Percentiles rank a stretch among this genome's conserved stretches.
phyloP scores from a whole-genome alignment of 1,140 invertebrate genomes.

The Linepithema humile region DNA sequence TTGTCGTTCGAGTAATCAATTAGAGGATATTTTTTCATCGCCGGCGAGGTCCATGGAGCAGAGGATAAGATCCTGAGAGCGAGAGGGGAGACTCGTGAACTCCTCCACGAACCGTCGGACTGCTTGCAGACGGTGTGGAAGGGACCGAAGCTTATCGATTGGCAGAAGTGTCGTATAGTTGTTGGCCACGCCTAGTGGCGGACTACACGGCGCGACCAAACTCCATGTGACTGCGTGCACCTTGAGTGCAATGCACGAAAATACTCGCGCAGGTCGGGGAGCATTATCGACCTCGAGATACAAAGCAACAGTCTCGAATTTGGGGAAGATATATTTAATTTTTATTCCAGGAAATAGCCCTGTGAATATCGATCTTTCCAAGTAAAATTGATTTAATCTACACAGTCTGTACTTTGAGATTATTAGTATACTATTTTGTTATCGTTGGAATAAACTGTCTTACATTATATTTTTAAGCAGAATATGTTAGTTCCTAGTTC shows the following conservation, averaged over 20 bases:
- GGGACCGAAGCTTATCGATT: conserved; percentile 77
- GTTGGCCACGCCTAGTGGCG: conserved; percentile 76
- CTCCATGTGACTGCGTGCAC: conserved; percentile 68
- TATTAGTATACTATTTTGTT: neutral
- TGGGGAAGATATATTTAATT: conserved; percentile 72
- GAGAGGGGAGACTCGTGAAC: conserved; percentile 59
- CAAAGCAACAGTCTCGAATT: conserved; percentile 70
- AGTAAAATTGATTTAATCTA: neutral
- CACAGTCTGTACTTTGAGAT: neutral
- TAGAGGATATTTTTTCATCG: conserved; percentile 71
- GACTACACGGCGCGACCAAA: conserved; percentile 57
- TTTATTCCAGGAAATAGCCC: neutral
- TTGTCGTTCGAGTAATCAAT: conserved; percentile 72
- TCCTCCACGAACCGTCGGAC: conserved; percentile 45
- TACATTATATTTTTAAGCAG: neutral
- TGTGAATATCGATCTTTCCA: neutral
- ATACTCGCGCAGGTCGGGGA: conserved; percentile 69
- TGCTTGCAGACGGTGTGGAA: conserved; percentile 23
- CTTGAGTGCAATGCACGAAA: conserved; percentile 58
- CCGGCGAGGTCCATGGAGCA: conserved; percentile 47
- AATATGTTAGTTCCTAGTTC: neutral
- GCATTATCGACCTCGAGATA: conserved; percentile 72
- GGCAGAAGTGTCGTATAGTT: conserved; percentile 70
- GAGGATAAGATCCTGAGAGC: neutral
- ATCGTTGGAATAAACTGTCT: neutral